phyloP scores from a whole-genome alignment of 2,113 vertebrate species.

The Pteropus alecto region DNA sequence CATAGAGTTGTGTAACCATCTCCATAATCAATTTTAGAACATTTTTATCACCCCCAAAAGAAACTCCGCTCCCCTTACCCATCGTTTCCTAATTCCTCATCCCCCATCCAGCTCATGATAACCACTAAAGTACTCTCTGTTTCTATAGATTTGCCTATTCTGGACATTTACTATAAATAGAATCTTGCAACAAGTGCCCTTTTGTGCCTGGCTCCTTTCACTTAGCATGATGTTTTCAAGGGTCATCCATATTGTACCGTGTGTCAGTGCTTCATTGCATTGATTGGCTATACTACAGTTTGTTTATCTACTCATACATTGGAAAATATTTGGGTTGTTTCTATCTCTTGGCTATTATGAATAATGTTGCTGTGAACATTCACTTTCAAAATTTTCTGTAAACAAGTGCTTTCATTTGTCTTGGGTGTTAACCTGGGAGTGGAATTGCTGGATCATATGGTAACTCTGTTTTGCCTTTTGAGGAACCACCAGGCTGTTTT shows the following conservation, averaged over 20 bases:
- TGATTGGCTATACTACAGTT: neutral
- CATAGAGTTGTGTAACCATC: neutral
- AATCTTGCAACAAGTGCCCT: conserved; percentile 1
- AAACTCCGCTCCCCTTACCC: neutral
- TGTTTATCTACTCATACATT: neutral
- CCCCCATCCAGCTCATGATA: neutral
- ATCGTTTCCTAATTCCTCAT: neutral
- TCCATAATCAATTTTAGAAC: neutral
- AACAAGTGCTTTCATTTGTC: neutral
- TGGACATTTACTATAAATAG: neutral
- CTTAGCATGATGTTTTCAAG: neutral
- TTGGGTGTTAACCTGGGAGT: neutral
- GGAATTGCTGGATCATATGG: conserved; percentile 4
- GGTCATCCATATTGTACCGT: neutral
- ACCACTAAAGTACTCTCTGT: neutral
- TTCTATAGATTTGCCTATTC: neutral
- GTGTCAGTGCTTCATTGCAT: neutral
- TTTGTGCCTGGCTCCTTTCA: conserved; percentile 36
- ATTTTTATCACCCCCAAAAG: conserved; percentile 12
- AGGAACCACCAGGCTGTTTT: neutral
- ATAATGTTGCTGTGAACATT: neutral
- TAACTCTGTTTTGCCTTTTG: conserved; percentile 27
- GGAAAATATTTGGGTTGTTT: conserved; percentile 11
- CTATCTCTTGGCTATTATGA: neutral
- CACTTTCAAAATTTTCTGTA: neutral